Evolutionary conservation across 2,888 invertebrate species (phyloP), one percentile per base, ranked within the genome.

Genomic region (Chrysomela aeneicollis): DNA sequence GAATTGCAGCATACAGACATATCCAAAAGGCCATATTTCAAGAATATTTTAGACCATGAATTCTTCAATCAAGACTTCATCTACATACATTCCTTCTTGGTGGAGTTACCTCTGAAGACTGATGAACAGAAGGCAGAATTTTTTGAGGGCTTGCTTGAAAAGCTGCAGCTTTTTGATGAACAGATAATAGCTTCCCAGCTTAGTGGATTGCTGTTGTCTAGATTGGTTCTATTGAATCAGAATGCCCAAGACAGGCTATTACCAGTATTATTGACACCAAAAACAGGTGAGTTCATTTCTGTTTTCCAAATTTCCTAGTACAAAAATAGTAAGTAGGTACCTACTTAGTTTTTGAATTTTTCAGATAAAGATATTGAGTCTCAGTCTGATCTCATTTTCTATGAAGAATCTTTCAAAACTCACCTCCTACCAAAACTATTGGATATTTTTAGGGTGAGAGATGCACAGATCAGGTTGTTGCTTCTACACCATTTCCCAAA

Each of bases 1-100:
- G 86, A 87, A 73, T 83, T 94, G 60, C 89, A 92, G 77, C 88
- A 90, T 77, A 79, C 84, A 59, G 88, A 90, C 73, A 86, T 90
- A 8, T 81, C 84, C 37, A 82, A 87, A 72, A 86, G 94, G 61
- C 92, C 93, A 2, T 87, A 86, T 67, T 84, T 95, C 32, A 86
- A 87, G 6, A 85, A 87, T 19, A 83, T 92, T 30, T 82, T 92
- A 1, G 82, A 87, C 58, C 92, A 94, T 82, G 87, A 88, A 51
- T 92, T 93, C 82, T 95, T 92, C 78, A 92, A 91, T 74, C 93
- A 94, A 78, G 92, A 94, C 76, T 95, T 95, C 79, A 90, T 95
- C 66, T 85, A 87, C 19, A 92, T 95, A 71, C 90, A 94, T 79
- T 90, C 91, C 69, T 95, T 95, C 82, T 84, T 96, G 0, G 89